phyloP scores from a whole-genome alignment of 2,888 invertebrate species.

The Synergus umbraculus region DNA sequence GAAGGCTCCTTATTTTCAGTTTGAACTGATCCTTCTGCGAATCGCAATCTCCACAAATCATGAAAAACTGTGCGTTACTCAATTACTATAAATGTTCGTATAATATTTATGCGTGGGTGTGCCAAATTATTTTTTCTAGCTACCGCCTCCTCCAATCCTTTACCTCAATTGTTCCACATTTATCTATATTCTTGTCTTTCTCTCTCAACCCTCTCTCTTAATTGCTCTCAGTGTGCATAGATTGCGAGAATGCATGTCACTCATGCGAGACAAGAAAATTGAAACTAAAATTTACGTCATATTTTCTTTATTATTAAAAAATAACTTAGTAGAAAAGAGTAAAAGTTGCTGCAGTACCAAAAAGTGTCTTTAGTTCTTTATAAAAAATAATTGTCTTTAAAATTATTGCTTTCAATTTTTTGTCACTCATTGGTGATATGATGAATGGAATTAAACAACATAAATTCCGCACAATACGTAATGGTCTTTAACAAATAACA shows the following conservation, averaged over 20 bases:
- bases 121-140: constrained; percentile 46
- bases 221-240: constrained; percentile 33
- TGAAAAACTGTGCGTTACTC: constrained; percentile 16
- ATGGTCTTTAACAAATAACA: constrained; percentile 42
- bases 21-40: constrained; percentile 1
- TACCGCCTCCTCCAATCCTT: constrained; percentile 14
- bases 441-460: not conserved
- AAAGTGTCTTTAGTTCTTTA: not conserved
- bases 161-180: not conserved
- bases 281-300: not conserved
- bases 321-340: not conserved
- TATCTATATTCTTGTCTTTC: constrained; percentile 9
- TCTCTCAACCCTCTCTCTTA: not conserved
- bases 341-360: not conserved
- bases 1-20: constrained; percentile 30
- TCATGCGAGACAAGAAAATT: constrained; percentile 29
- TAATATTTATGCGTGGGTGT: constrained; percentile 46
- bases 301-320: not conserved
- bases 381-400: not conserved
- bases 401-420: not conserved
- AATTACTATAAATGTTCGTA: constrained; percentile 46
- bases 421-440: not conserved
- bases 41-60: constrained; percentile 8
- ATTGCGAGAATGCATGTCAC: constrained; percentile 1
- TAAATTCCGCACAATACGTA: constrained; percentile 14